These are phyloP conservation scores for Tamias sibiricus DNA, from an alignment of 2,113 vertebrate species.

Conservation along the genomic window DNA sequence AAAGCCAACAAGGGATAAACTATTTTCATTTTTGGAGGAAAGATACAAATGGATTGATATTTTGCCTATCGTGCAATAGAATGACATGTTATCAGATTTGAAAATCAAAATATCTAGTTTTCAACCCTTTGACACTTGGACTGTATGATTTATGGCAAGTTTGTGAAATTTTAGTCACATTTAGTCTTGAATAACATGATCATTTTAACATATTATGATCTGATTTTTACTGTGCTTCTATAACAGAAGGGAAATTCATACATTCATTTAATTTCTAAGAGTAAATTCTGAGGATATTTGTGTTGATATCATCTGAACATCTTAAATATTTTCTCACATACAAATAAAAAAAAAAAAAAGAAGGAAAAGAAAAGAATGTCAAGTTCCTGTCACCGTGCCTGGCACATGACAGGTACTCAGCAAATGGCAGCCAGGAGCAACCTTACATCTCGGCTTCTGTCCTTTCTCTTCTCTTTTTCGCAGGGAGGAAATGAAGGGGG, in stretches of 20 bases:
- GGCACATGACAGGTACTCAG: background rate
- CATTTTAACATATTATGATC: background rate
- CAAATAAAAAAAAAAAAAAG: no score
- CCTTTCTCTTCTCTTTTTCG: background rate
- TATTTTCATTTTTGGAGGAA: background rate
- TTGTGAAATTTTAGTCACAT: background rate
- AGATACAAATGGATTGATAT: background rate
- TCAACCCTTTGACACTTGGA: no score
- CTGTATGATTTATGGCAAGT: background rate
- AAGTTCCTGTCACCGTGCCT: background rate
- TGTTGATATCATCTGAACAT: background rate
- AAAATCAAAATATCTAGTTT: background rate
- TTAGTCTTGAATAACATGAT: background rate
- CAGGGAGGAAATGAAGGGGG: background rate
- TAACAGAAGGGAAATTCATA: background rate
- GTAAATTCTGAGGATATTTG: background rate
- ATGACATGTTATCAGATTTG: background rate
- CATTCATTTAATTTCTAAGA: background rate
- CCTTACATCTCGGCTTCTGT: background rate
- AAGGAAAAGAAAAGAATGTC: no score
- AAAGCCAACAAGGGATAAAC: background rate
- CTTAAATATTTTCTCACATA: background rate
- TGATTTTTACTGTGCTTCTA: background rate
- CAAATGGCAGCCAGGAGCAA: background rate
- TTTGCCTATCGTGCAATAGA: background rate